Base-by-base conservation (phyloP, 2,113 vertebrate species). In the Beaufortia kweichowensis region DNA sequence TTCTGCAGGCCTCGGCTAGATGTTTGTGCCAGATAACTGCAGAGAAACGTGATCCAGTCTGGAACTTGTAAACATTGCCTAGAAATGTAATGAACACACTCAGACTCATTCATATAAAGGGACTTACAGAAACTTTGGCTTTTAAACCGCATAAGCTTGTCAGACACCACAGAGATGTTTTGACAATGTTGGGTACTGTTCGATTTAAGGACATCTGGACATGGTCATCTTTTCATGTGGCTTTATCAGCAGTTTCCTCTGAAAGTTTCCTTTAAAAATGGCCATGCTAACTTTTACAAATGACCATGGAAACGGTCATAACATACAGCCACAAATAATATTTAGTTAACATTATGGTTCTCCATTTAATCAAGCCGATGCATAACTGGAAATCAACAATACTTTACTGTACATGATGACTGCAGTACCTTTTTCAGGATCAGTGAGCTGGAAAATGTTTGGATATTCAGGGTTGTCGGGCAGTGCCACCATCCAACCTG, bases 41-140 rank as follows among this genome's bases (percentile, higher is more conserved):
- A 26, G 95, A 96, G 85, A 98, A 98, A 62, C 96, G 91, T 56
- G 96, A 98, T 72, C 94, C 94, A 2, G 96, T 94, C 91, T 98
- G 96, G 89, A 98, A 98, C 92, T 98, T 98, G 95, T 98, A 98
- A 95, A 96, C 95, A 90, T 98, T 97, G 66, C 96, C 96, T 98
- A 85, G 3, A 69, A 23, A 41, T n/a, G 21, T 41, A 24, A 26
- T 35, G 2, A 59, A 73, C 28, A 7, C 19, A 9, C 48, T 53
- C 21, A 19, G 15, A 4, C n/a, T 53, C 35, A 41, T 71, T 57
- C 7, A 24, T 82, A 76, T 53, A 1, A 75, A 75, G 21, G 31
- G 19, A 57, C 8, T 28, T 28, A 12, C 55, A 1, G 55, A 78
- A 43, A 11, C 6, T 48, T 6, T 6, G 17, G 12, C 31, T 23